phyloP scores from a whole-genome alignment of 2,888 invertebrate genomes.

The Meloe dianella region DNA sequence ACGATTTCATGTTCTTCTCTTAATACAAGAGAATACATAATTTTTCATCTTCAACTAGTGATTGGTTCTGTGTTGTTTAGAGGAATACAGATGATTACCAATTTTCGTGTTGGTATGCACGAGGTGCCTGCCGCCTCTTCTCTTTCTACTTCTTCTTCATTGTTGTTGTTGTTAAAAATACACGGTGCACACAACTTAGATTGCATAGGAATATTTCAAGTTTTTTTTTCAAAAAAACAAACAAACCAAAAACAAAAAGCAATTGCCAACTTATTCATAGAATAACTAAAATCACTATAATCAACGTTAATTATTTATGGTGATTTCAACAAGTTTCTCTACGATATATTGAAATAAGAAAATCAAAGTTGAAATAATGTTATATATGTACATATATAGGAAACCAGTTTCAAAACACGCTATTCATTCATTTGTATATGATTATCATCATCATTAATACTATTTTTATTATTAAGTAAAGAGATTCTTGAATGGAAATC shows the following conservation, averaged over 20 bases:
- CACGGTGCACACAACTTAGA: neutral
- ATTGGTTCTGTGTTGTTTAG: slow-evolving; percentile 2
- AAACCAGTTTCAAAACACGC: slow-evolving; percentile 1
- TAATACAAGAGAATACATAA: neutral
- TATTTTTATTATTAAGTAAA: neutral
- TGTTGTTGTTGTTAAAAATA: neutral
- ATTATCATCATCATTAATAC: neutral
- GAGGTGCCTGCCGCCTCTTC: neutral
- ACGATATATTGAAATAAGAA: neutral
- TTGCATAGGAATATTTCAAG: neutral
- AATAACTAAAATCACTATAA: neutral
- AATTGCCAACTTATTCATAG: neutral
- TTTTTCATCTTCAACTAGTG: neutral
- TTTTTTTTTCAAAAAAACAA: neutral
- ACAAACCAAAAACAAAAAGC: neutral
- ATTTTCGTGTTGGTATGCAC: slow-evolving; percentile 8
- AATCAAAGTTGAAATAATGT: neutral
- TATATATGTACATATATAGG: neutral
- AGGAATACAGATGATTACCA: neutral
- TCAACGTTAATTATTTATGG: neutral
- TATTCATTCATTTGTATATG: neutral
- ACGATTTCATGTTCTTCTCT: neutral
- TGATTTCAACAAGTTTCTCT: neutral
- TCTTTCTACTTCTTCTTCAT: neutral
- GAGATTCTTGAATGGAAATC: slow-evolving; percentile 3